A percentile compares a stretch with the other conserved stretches of the same genome.
phyloP scores from a whole-genome alignment of 2,888 invertebrate genomes.

The Actias luna region DNA sequence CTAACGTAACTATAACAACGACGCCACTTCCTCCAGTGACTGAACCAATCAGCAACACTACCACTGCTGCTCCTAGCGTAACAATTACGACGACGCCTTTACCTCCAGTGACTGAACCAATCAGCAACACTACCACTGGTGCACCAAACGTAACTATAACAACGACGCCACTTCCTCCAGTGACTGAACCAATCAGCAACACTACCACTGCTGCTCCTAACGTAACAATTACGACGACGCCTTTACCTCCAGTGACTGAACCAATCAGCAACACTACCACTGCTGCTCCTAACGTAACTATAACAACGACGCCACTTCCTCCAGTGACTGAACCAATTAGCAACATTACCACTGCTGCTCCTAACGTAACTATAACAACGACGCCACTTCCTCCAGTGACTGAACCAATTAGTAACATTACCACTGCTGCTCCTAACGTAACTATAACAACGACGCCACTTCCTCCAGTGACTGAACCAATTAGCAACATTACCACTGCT shows the following conservation, averaged over 20 bases:
- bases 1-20: neutral
- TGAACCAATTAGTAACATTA: neutral
- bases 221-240: neutral
- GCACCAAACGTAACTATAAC: neutral
- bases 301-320: neutral
- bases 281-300: neutral
- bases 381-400: neutral
- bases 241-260: neutral
- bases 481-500: neutral
- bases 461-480: constrained; percentile 1
- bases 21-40: neutral
- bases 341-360: neutral
- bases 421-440: neutral
- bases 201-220: neutral
- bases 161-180: neutral
- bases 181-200: constrained; percentile 1
- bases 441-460: neutral
- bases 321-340: neutral
- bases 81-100: neutral
- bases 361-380: neutral
- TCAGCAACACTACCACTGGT: neutral
- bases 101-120: neutral
- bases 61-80: neutral
- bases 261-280: neutral
- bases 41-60: neutral